Evolutionary conservation across 2,113 vertebrate genomes (phyloP).

Genomic region (Struthidea cinerea): DNA sequence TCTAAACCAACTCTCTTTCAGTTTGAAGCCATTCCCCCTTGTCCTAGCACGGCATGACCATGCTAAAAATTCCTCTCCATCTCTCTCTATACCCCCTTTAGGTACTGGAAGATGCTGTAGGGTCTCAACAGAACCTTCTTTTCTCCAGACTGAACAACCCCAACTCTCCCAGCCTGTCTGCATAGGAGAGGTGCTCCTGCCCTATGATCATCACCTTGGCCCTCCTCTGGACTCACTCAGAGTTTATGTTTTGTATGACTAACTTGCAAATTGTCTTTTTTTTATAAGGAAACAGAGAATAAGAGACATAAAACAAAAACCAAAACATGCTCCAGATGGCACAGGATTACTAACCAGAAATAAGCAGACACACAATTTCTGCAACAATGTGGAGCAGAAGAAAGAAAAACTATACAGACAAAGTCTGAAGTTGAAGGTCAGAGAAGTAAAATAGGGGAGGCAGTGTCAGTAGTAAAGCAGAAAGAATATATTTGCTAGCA

Average conservation of each 20-base stretch:
- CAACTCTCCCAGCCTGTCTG: accelerated
- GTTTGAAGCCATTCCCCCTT: background rate
- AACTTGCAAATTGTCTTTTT: background rate
- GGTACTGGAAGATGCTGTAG: background rate
- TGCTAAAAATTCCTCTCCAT: background rate
- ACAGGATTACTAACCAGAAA: background rate
- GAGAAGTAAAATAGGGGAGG: background rate
- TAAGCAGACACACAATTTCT: background rate
- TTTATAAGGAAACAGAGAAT: background rate
- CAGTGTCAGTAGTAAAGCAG: background rate
- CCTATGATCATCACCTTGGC: background rate
- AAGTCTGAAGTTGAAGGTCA: background rate
- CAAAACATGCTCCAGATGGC: background rate
- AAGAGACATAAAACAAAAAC: background rate
- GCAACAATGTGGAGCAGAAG: background rate
- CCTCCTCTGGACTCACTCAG: background rate
- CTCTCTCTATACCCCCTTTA: background rate
- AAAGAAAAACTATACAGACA: background rate
- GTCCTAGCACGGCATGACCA: background rate
- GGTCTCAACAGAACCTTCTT: background rate
- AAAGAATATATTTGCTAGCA: background rate
- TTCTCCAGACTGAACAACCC: background rate
- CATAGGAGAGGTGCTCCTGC: background rate
- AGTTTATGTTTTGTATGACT: background rate
- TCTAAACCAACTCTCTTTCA: background rate